These are phyloP conservation scores for Dolichoris vasculosae DNA, from an alignment of 1,140 invertebrate species.

Conservation along the genomic window DNA sequence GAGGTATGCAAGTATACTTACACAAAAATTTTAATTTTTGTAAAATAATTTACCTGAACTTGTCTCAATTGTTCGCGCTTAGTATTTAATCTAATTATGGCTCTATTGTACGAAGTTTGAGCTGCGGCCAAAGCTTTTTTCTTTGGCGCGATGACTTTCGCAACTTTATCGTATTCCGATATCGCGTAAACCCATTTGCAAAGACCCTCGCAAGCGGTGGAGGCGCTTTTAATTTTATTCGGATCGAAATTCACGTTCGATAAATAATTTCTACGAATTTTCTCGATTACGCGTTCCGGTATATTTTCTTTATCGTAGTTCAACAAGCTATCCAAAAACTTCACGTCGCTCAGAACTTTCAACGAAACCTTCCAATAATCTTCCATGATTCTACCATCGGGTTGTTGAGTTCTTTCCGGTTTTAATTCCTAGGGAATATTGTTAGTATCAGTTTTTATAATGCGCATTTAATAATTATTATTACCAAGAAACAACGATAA, in stretches of 20 bases:
- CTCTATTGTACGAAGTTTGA: slow-evolving; percentile 81
- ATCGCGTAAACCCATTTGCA: slow-evolving; percentile 95
- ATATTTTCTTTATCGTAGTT: slow-evolving; percentile 96
- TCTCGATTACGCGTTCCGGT: slow-evolving; percentile 86
- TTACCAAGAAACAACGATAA: too few species aligned
- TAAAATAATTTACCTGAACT: slow-evolving; percentile 66
- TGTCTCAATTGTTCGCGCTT: slow-evolving; percentile 86
- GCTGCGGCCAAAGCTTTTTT: slow-evolving; percentile 86
- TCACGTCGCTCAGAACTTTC: slow-evolving; percentile 91
- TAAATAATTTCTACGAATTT: slow-evolving; percentile 87
- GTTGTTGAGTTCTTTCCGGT: slow-evolving; percentile 83
- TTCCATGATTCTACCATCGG: slow-evolving; percentile 86
- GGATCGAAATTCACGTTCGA: slow-evolving; percentile 93
- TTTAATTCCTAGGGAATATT: slow-evolving; percentile 81
- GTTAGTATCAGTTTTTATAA: not conserved
- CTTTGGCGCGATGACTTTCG: slow-evolving; percentile 90
- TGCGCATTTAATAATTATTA: not conserved
- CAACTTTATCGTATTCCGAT: slow-evolving; percentile 94
- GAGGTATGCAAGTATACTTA: too few species aligned
- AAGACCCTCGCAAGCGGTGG: slow-evolving; percentile 85
- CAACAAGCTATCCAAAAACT: slow-evolving; percentile 89
- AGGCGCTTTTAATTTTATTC: slow-evolving; percentile 87
- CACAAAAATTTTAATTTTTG: too few species aligned
- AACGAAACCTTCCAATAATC: slow-evolving; percentile 97
- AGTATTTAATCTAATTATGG: slow-evolving; percentile 80